These are phyloP conservation scores for Drosophila falleni DNA, from an alignment of 2,888 invertebrate genomes.

Conservation along the genomic window DNA sequence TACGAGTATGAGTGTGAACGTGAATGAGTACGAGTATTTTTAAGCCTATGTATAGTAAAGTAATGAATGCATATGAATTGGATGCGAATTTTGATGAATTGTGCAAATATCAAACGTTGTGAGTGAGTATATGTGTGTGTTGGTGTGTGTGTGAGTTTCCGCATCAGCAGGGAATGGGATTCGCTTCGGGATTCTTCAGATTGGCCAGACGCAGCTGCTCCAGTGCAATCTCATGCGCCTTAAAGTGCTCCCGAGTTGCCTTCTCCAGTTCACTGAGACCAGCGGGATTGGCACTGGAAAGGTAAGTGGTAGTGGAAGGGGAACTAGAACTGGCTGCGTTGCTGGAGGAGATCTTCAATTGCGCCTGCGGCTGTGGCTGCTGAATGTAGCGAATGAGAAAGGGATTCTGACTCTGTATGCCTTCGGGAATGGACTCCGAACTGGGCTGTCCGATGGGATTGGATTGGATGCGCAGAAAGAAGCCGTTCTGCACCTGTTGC, in stretches of 20 bases:
- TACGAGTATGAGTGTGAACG: conserved; percentile 33
- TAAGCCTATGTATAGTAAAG: conserved; percentile 41
- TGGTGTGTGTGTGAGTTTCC: conserved; percentile 4
- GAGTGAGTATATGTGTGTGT: not conserved
- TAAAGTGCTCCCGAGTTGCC: conserved; percentile 82
- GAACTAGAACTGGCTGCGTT: not conserved
- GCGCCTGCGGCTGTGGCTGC: conserved; percentile 25
- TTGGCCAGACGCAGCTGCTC: conserved; percentile 81
- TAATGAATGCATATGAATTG: conserved; percentile 51
- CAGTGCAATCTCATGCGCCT: conserved; percentile 82
- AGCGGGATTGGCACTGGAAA: not conserved
- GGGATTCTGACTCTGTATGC: conserved; percentile 56
- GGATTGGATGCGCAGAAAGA: conserved; percentile 70
- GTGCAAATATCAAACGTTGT: conserved; percentile 50
- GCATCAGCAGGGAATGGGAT: conserved; percentile 42
- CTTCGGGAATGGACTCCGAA: conserved; percentile 16
- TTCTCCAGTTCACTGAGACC: conserved; percentile 67
- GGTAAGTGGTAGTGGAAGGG: not conserved
- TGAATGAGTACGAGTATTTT: conserved; percentile 30
- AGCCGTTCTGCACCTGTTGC: conserved; percentile 70
- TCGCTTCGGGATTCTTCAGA: conserved; percentile 57
- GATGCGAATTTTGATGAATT: conserved; percentile 48
- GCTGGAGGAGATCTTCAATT: conserved; percentile 12
- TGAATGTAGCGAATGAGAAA: conserved; percentile 62
- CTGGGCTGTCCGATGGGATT: conserved; percentile 42